These are phyloP conservation scores for Actinemys pallida DNA, from an alignment of 2,113 vertebrate genomes.

Conservation along the genomic window DNA sequence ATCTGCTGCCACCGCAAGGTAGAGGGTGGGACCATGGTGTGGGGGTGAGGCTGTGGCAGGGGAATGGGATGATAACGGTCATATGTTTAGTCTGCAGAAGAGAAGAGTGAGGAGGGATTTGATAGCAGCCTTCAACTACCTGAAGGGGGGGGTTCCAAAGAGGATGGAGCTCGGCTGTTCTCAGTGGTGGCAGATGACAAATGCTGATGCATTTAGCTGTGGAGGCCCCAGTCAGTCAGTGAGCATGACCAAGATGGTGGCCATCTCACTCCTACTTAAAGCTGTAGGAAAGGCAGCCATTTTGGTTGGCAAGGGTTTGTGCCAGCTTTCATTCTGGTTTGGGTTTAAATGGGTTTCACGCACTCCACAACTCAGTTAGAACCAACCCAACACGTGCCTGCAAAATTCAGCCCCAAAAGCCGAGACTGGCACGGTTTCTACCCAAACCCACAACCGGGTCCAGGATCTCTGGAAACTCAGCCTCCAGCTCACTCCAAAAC, in stretches of 20 bases:
- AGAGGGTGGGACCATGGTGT: neutral
- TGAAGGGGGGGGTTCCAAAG: too few species aligned
- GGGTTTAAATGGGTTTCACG: neutral
- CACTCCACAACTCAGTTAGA: neutral
- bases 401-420: neutral
- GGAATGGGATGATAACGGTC: neutral
- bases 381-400: neutral
- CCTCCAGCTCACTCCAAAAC: rapidly evolving
- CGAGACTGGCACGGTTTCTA: neutral
- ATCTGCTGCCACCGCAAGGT: neutral
- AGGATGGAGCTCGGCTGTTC: too few species aligned
- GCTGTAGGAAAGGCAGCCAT: rapidly evolving
- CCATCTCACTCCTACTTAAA: neutral
- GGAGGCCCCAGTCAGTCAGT: neutral
- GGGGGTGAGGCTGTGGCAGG: neutral
- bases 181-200: too few species aligned
- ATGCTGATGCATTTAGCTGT: rapidly evolving
- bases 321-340: neutral
- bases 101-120: too few species aligned
- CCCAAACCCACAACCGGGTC: neutral
- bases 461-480: neutral
- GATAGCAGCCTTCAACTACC: too few species aligned
- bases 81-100: too few species aligned
- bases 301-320: neutral
- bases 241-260: rapidly evolving